phyloP scores from a whole-genome alignment of 2,797 vertebrate species.

The Kryptopterus vitreolus region DNA sequence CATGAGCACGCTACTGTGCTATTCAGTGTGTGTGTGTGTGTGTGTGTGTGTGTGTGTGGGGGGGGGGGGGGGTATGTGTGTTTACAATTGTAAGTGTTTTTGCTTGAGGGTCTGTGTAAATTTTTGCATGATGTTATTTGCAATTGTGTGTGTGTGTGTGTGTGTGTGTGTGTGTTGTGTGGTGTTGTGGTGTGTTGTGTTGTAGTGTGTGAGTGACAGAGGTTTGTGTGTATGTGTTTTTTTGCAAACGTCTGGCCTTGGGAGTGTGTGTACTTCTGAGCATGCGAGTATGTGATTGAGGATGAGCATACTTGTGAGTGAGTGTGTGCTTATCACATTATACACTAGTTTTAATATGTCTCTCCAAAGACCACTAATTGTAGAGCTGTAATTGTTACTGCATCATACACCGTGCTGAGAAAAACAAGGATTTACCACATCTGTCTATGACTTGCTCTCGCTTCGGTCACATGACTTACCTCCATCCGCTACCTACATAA shows the following conservation, averaged over 20 bases:
- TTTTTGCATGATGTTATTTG: neutral
- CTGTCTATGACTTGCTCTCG: too few species aligned
- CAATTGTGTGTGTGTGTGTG: neutral
- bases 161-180: neutral
- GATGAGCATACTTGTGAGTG: neutral
- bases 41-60: neutral
- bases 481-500: too few species aligned
- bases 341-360: neutral
- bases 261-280: neutral
- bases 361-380: neutral
- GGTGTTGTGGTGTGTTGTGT: neutral
- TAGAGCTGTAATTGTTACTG: neutral
- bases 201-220: neutral
- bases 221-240: neutral
- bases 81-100: neutral
- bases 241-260: neutral
- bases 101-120: neutral
- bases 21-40: neutral
- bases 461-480: too few species aligned
- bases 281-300: neutral
- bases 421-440: too few species aligned
- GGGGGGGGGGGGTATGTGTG: too few species aligned
- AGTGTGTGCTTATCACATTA: neutral
- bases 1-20: neutral
- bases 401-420: neutral